These are phyloP conservation scores for Drosophila colorata DNA, from an alignment of 2,888 invertebrate genomes.

Conservation along the genomic window DNA sequence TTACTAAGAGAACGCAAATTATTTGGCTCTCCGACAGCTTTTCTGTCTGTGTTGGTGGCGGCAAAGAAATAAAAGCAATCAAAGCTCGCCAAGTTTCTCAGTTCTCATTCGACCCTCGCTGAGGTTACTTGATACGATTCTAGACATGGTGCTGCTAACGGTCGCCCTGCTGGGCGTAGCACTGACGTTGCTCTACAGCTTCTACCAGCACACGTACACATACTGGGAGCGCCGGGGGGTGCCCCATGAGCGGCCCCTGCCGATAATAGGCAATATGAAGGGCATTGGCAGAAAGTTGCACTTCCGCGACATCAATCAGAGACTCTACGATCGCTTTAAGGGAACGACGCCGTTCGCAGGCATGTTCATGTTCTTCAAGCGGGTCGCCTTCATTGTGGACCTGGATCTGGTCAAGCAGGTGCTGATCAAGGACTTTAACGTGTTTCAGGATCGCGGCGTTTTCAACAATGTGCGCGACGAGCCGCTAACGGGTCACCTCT, in stretches of 20 bases:
- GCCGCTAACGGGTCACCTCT: conserved; percentile 82
- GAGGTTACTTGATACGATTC: not conserved
- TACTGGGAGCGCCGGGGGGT: conserved; percentile 73
- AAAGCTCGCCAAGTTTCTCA: not conserved
- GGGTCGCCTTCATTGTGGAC: conserved; percentile 63
- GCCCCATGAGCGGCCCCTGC: conserved; percentile 57
- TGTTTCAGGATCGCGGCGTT: conserved; percentile 82
- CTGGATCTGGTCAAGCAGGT: conserved; percentile 82
- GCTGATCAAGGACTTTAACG: conserved; percentile 83
- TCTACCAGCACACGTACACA: conserved; percentile 41
- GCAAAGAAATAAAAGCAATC: not conserved
- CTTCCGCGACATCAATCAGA: conserved; percentile 63
- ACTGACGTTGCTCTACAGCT: conserved; percentile 33
- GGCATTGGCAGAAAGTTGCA: conserved; percentile 65
- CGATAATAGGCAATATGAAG: conserved; percentile 68
- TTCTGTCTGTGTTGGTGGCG: not conserved
- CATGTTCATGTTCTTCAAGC: conserved; percentile 67
- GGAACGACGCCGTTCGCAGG: conserved; percentile 63
- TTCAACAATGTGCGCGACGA: conserved; percentile 79
- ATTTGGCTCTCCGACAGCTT: conserved; percentile 18
- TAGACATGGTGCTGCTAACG: conserved; percentile 40
- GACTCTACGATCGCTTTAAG: conserved; percentile 71
- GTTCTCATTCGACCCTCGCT: not conserved
- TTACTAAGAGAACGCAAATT: not conserved
- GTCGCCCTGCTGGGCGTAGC: conserved; percentile 48